Evolutionary conservation across 2,888 invertebrate genomes (phyloP).

Genomic region (Xestia sexstrigata): DNA sequence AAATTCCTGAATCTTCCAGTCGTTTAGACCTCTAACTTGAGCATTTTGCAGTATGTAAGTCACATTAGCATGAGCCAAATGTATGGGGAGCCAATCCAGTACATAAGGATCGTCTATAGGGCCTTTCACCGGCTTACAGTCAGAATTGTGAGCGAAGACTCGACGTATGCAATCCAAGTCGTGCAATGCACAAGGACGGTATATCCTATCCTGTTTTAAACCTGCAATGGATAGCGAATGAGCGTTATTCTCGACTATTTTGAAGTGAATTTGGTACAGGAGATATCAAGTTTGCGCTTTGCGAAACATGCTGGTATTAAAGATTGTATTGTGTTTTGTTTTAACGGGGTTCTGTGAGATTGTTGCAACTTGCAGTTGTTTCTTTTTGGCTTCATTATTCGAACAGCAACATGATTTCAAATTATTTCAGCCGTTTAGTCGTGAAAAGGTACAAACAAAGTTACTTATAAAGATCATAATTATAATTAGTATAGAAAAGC

Average conservation of each 20-base stretch:
- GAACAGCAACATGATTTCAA: neutral
- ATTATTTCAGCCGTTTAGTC: no score
- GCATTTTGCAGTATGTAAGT: constrained; percentile 51
- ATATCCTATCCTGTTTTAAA: constrained; percentile 2
- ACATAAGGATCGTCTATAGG: constrained; percentile 40
- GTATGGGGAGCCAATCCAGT: constrained; percentile 42
- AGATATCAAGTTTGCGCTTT: constrained; percentile 46
- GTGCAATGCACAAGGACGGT: constrained; percentile 36
- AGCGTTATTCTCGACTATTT: constrained; percentile 18
- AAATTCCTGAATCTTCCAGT: constrained; percentile 61
- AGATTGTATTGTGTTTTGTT: constrained; percentile 42
- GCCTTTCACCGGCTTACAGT: constrained; percentile 30
- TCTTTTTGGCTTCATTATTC: neutral
- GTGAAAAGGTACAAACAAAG: no score
- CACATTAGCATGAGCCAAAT: constrained; percentile 59
- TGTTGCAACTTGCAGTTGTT: constrained; percentile 3
- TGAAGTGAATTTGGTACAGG: constrained; percentile 18
- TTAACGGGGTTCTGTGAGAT: constrained; percentile 23
- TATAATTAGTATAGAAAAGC: no score
- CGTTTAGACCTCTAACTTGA: constrained; percentile 60
- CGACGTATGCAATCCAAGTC: constrained; percentile 45
- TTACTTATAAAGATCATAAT: no score
- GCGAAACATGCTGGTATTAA: constrained; percentile 46
- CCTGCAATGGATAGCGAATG: constrained; percentile 35
- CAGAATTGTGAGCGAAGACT: constrained; percentile 38